Evolutionary conservation across 2,113 vertebrate genomes (phyloP), one percentile per base, ranked within the genome.

Genomic region (Syngnathus floridae): DNA sequence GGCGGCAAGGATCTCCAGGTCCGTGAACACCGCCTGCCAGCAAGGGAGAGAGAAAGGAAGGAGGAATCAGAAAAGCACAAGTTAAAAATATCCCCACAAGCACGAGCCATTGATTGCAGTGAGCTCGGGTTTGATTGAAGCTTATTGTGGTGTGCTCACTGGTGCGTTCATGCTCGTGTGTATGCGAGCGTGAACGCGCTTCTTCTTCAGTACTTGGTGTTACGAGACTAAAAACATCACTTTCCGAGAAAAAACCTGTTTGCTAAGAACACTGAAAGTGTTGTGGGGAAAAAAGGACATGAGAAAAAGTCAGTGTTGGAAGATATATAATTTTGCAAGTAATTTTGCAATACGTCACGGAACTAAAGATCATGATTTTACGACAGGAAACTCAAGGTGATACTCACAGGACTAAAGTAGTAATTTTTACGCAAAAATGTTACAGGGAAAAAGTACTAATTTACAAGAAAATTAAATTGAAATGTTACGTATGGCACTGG

Each of bases 1-100:
- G 90, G 97, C 97, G 83, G 96, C 95, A 78, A 99, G 93, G 84
- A 99, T 97, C 89, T 99, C 97, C 68, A 99, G 90, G 89, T 99
- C 97, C 74, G 97, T 99, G 89, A 99, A 99, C 75, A 99, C 97
- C 3, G 97, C 97, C 97, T 98, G 76, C 51, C 3, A 72, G 45
- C 69, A 60, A 35, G 71, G 51, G 13, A 35, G 13, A 7, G 14
- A 46, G 10, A 11, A 35, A 59, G 37, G 63, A 17, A n/a, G 37
- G 67, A 4, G 71, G 71, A 77, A 45, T 51, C 66, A 40, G 60
- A 61, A 60, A 66, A 65, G 58, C 11, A 14, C 1, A 6, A 59
- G 80, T 77, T 60, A 67, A 74, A 77, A 82, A 80, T 81, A 76
- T 45, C 70, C 74, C 40, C 14, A 60, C 26, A 69, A 70, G 70